Base-by-base conservation (phyloP, 30 jellyfish, hydroid and myxozoan genomes). In the Rhopilema esculentum region DNA sequence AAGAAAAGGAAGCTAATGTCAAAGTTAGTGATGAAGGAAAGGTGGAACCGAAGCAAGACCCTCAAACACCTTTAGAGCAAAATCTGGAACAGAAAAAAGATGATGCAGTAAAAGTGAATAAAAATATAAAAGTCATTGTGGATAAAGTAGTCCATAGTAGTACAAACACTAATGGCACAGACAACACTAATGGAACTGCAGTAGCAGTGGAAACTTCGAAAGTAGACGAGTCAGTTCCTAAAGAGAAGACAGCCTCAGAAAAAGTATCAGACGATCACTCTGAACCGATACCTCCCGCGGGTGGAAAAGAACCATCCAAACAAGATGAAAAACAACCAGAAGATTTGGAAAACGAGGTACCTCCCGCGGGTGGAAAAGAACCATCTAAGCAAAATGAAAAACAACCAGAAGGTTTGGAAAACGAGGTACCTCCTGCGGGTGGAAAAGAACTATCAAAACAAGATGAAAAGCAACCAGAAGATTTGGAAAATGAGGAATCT, bases 311-410 rank as follows among this genome's bases (percentile, higher is more conserved):
- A 15, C 50, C 52, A 19, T 29, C 75, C 15, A 80, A 66, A 52
- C 74, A 65, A 18, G 50, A 15, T 1, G 82, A 32, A 61, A 69
- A 27, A 18, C 69, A 23, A 18, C 16, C 16, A 4, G 77, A 66
- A 66, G 19, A 29, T 0, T 20, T 12, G 57, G 57, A 12, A 40
- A 40, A 40, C 57, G 57, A 40, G 12, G 57, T 40, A 7, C 88
- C 88, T 17, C 88, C 88, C 29, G 88, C 88, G 23, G 88, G 88
- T 29, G 79, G 88, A 12, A 78, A 78, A 6, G 88, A 63, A 15
- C 50, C 52, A 19, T 29, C 75, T 8, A 80, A 66, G 72, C 74
- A 65, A 18, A 4, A 15, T 1, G 82, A 32, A 61, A 69, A 27
- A 18, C 69, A 23, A 18, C 16, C 16, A 4, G 77, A 66, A 66